Evolutionary conservation across 2,113 vertebrate species (phyloP).

Genomic region (Cyprinodon variegatus): DNA sequence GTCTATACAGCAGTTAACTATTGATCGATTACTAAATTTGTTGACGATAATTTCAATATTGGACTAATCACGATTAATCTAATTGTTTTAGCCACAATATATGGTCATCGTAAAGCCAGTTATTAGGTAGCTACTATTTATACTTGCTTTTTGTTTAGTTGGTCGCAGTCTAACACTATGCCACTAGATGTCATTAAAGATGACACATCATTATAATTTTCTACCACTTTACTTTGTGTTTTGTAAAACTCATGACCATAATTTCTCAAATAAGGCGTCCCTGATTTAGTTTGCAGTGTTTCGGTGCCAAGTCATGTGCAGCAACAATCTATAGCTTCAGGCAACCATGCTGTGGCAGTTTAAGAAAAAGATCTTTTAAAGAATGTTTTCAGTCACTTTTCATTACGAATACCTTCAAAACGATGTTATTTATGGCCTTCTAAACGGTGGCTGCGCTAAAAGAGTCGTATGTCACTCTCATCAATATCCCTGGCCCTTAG

Average conservation of each 20-base stretch:
- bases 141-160: not conserved
- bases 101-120: too few species aligned
- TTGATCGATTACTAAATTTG: too few species aligned
- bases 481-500: slow-evolving; percentile 42
- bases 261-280: not conserved
- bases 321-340: not conserved
- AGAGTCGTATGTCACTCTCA: slow-evolving; percentile 46
- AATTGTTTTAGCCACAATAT: too few species aligned
- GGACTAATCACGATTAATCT: too few species aligned
- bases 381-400: slow-evolving; percentile 7
- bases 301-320: not conserved
- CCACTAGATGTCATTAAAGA: not conserved
- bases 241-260: not conserved
- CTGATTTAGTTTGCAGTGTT: not conserved
- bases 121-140: too few species aligned
- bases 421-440: slow-evolving; percentile 32
- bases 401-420: slow-evolving; percentile 20
- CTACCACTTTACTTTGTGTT: not conserved
- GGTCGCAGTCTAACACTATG: not conserved
- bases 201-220: not conserved
- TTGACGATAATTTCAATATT: too few species aligned
- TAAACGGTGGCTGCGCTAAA: slow-evolving; percentile 35
- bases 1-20: too few species aligned
- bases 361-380: not conserved
- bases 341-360: not conserved